Conservation (phyloP, 2,888 invertebrate genomes). For the Amblyjoppa proteus region DNA sequence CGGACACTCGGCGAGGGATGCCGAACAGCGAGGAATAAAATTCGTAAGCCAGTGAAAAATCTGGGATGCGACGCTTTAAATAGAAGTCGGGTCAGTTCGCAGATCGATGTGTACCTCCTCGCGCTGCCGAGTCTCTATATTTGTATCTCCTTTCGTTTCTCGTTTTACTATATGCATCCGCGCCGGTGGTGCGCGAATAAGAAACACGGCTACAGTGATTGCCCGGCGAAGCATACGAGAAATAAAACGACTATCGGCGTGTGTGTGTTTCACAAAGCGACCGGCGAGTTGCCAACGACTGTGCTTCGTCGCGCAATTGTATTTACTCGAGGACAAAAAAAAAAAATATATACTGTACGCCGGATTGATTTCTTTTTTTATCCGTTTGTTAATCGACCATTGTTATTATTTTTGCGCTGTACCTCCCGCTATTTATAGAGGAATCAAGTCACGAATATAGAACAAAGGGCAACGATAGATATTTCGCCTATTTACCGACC, state of each 20-base stretch:
- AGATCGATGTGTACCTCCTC: slow-evolving; percentile 67
- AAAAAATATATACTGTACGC: not conserved
- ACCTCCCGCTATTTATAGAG: slow-evolving; percentile 21
- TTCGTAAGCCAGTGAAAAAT: slow-evolving; percentile 69
- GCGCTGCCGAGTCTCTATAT: slow-evolving; percentile 36
- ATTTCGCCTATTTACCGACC: not conserved
- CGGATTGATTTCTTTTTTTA: slow-evolving; percentile 14
- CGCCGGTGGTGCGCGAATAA: not conserved
- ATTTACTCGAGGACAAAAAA: not conserved
- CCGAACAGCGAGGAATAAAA: slow-evolving; percentile 64
- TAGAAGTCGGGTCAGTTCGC: slow-evolving; percentile 69
- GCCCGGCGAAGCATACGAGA: not conserved
- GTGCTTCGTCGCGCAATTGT: not conserved
- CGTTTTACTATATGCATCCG: slow-evolving; percentile 2
- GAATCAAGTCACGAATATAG: not conserved
- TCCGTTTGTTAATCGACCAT: slow-evolving; percentile 24
- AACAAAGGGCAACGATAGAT: not conserved
- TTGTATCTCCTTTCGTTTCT: not conserved
- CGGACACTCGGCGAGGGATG: slow-evolving; percentile 30
- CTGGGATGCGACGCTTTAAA: slow-evolving; percentile 70
- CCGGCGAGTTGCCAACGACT: not conserved
- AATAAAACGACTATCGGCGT: not conserved
- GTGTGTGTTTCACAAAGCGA: not conserved
- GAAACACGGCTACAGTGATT: not conserved
- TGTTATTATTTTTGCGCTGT: slow-evolving; percentile 9